Base-by-base conservation (phyloP, 2,797 vertebrate genomes). In the Gadopsis marmoratus region DNA sequence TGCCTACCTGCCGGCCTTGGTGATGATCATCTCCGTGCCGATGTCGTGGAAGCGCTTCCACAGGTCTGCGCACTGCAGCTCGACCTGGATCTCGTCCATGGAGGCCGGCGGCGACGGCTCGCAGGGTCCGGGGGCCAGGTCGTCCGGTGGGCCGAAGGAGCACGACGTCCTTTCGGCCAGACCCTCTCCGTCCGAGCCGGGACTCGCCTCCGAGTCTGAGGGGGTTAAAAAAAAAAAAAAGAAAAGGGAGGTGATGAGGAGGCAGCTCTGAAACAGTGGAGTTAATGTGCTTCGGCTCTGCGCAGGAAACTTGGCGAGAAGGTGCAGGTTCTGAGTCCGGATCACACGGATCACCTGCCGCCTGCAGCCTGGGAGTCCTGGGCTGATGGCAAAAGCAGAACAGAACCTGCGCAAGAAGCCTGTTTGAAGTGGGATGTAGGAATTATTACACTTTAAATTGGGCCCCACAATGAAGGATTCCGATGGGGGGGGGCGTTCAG, bases 11-110 rank as follows among this genome's bases (percentile, higher is more conserved):
- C 98, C 98, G 76, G 98, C 98, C 93, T 99, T 99, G 0, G 98
- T 99, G 94, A 99, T 99, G 88, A 99, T 99, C 98, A 99, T 99
- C 93, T 99, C 98, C 0, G 98, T 99, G 83, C 98, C 98, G 76
- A 99, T 99, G 78, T 99, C 98, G 74, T 99, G 98, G 94, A 99
- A 99, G 81, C 98, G 96, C 93, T 99, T 99, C 98, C 98, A 99
- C 75, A 99, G 96, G 89, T 99, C 98, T 0, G 98, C 97, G 79
- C 98, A 99, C 81, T 99, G 98, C 80, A 99, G 92, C 91, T 99
- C 98, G 93, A 99, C 97, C 94, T 99, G 98, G 83, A 99, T 99
- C 90, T 99, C 98, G 81, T 98, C 98, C 98, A 99, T 99, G 82
- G 97, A 98, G 71, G 96, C 95, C 47, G 96, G 91, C 51, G 96